phyloP scores from a whole-genome alignment of 1,140 invertebrate species.

The Parasteatoda tepidariorum region DNA sequence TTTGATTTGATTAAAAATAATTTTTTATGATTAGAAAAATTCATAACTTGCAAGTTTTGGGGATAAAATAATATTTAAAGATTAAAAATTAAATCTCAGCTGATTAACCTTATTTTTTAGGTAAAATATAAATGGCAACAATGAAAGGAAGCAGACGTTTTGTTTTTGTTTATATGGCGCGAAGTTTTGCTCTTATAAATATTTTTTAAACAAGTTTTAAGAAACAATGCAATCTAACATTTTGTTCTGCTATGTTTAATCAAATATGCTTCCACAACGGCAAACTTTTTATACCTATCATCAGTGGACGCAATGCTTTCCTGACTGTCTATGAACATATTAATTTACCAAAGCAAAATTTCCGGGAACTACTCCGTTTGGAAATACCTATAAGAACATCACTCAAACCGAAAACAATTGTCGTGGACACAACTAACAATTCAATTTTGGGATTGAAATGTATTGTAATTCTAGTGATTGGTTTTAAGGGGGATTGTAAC shows the following conservation, averaged over 20 bases:
- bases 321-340: not conserved
- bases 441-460: not conserved
- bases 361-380: not conserved
- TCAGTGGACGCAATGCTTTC: not conserved
- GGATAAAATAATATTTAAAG: not conserved
- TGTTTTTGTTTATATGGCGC: not conserved
- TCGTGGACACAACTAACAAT: slow-evolving; percentile 7
- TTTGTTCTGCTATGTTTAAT: slow-evolving; percentile 2
- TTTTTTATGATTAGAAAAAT: not conserved
- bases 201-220: not conserved
- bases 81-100: not conserved
- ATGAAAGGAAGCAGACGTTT: not conserved
- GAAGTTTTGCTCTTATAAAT: not conserved
- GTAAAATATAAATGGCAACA: not conserved
- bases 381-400: not conserved
- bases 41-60: not conserved
- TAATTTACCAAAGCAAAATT: not conserved
- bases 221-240: not conserved
- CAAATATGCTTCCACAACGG: not conserved
- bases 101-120: not conserved
- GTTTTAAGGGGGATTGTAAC: not conserved
- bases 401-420: not conserved
- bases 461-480: not conserved
- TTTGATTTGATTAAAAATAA: not conserved
- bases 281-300: not conserved